Base-by-base conservation (phyloP, 2,113 vertebrate genomes). In the Microcebus griseorufus region DNA sequence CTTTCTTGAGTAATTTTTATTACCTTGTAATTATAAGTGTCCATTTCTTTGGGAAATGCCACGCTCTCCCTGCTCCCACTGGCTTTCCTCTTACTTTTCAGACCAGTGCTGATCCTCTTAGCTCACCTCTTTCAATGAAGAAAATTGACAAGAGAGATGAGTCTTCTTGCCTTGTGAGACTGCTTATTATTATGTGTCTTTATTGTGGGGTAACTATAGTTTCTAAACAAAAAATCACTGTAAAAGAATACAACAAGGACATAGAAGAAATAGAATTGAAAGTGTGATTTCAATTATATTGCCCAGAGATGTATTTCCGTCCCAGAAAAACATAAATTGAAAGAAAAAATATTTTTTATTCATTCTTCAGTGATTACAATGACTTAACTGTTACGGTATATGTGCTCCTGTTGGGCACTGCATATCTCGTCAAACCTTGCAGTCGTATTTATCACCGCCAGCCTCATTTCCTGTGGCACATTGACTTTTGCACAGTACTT, bases 301-400 rank as follows among this genome's bases (percentile, higher is more conserved):
- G 37, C 37, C 67, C 17, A 95, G 37, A 95, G 25, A n/a, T 82
- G 9, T 88, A 39, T 82, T 92, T 81, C 58, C 81, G 65, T 87
- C 22, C 29, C 64, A 60, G 84, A 25, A 81, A 65, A 81, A 23
- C 10, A 91, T 72, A 79, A 55, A 32, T 58, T 69, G 82, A 82
- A 90, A 95, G 81, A 65, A 37, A 37, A 37, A 37, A 37, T 37
- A 37, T 58, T 73, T 96, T 25, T 45, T 45, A 10, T 58, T 82
- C 25, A 37, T 76, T 94, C 34, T 65, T 92, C 7, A 76, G 9
- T 73, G 82, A 45, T 14, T 29, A 1, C 5, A n/a, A 1, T 78
- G 34, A 29, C 39, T 70, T 62, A 51, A 58, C 9, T 22, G 3
- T 70, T 81, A 42, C 75, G 45, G 17, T 65, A 3, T 32, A 0